phyloP scores from a whole-genome alignment of 1,140 invertebrate genomes.

The Harlomillsia oculata region DNA sequence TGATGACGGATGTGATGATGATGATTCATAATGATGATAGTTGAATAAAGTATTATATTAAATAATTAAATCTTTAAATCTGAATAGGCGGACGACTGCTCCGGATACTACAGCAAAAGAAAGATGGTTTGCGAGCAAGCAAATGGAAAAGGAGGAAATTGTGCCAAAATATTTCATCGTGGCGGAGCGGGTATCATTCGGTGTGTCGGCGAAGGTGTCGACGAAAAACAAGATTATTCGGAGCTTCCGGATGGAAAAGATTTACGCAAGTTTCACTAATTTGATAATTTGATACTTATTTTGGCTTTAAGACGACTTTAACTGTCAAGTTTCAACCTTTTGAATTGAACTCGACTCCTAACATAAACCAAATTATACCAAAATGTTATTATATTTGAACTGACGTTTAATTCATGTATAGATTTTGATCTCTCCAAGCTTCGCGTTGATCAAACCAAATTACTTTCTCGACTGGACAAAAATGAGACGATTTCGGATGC shows the following conservation, averaged over 20 bases:
- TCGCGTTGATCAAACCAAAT: neutral
- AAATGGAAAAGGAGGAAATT: constrained; percentile 7
- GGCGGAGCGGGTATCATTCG: constrained; percentile 15
- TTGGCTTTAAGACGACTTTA: too few relatives aligned
- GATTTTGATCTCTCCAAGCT: constrained; percentile 1
- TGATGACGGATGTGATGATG: too few relatives aligned
- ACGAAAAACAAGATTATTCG: constrained; percentile 7
- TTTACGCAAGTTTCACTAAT: neutral
- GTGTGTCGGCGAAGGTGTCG: constrained; percentile 21
- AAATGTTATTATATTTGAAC: neutral
- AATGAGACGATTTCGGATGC: neutral
- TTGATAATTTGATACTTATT: too few relatives aligned
- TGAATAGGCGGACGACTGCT: constrained; percentile 20
- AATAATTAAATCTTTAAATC: too few relatives aligned
- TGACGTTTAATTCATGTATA: neutral
- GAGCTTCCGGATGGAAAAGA: neutral
- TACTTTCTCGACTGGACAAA: too few relatives aligned
- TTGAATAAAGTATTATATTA: too few relatives aligned
- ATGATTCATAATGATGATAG: too few relatives aligned
- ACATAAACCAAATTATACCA: neutral
- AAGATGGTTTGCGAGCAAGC: constrained; percentile 9
- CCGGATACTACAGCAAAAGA: constrained; percentile 19
- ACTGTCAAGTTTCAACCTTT: neutral
- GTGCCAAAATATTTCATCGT: constrained; percentile 15
- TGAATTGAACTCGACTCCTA: neutral